A percentile compares a stretch with the other conserved stretches of the same genome.
phyloP scores from a whole-genome alignment of 2,797 vertebrate species.

The Pampus argenteus region DNA sequence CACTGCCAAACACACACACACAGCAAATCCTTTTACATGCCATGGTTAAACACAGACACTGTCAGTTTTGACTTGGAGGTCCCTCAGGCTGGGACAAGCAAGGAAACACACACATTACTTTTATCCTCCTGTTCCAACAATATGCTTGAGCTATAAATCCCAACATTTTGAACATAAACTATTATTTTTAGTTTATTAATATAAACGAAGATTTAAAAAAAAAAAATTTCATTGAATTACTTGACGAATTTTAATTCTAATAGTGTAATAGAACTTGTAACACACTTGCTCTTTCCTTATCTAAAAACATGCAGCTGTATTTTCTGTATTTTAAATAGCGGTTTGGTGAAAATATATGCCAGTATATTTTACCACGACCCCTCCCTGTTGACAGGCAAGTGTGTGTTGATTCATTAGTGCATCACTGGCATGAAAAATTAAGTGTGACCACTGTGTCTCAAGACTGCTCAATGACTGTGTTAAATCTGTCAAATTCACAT shows the following conservation, averaged over 20 bases:
- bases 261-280: slow-evolving; percentile 13
- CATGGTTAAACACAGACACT: slow-evolving; percentile 79
- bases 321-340: slow-evolving; percentile 69
- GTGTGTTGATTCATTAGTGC: slow-evolving; percentile 82
- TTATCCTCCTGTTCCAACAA: slow-evolving; percentile 47
- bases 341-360: slow-evolving; percentile 66
- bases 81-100: slow-evolving; percentile 69
- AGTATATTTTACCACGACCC: slow-evolving; percentile 74
- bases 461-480: slow-evolving; percentile 78
- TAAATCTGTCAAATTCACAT: slow-evolving; percentile 77
- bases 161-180: neutral
- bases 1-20: slow-evolving; percentile 57
- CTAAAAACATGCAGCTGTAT: slow-evolving; percentile 65
- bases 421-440: slow-evolving; percentile 81
- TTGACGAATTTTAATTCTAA: slow-evolving; percentile 5
- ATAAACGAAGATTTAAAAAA: neutral
- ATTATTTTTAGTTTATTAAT: slow-evolving; percentile 1
- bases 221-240: slow-evolving; percentile 5
- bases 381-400: slow-evolving; percentile 75
- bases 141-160: slow-evolving; percentile 26
- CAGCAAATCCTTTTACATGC: slow-evolving; percentile 81
- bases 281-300: slow-evolving; percentile 46
- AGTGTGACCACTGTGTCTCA: slow-evolving; percentile 83
- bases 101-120: slow-evolving; percentile 48
- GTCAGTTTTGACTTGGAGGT: slow-evolving; percentile 77